Base-by-base conservation (phyloP, 2,888 invertebrate genomes). In the Selenia dentaria region DNA sequence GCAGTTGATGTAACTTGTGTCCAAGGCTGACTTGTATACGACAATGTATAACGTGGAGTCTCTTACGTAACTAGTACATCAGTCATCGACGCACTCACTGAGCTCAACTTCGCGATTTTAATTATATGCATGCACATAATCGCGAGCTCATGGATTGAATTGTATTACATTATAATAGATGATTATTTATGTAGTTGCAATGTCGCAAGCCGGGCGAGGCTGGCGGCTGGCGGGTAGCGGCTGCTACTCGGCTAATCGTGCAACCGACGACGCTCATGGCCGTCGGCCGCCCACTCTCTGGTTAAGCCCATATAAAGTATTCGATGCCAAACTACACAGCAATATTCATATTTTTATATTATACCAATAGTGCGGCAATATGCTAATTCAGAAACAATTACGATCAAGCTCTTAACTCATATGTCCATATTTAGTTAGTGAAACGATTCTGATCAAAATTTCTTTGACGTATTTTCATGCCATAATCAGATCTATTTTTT, bases 241-340 rank as follows among this genome's bases (percentile, higher is more conserved):
- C 55, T 59, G 62, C 56, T 59, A 59, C 54, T 70, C 70, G 69
- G 75, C 83, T 83, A 79, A 80, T 78, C 85, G 80, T 74, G 78
- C 82, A 70, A 75, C 76, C 71, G 55, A 50, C 68, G 62, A 74
- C 68, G 79, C 83, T 89, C 88, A 88, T 73, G 89, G 88, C 77
- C 88, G 81, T 62, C 88, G 71, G 72, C 89, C 88, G 76, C 89
- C 89, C 87, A 90, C 89, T 85, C 83, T 78, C 74, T 64, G 66
- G 74, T 87, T 84, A 87, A 86, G 71, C 70, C 89, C 89, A 85
- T 88, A 87, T 88, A 83, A 67, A 87, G 88, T 77, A 76, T 79
- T 77, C 74, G 71, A 67, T 62, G 68, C 70, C 77, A 75, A 74
- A 76, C 70, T 79, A 68, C 76, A 80, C 71, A 76, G 74, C 70